A percentile compares a stretch with the other conserved stretches of the same genome.
Conservation (phyloP, 2,888 invertebrate genomes). For the Bursaphelenchus okinawaensis region DNA sequence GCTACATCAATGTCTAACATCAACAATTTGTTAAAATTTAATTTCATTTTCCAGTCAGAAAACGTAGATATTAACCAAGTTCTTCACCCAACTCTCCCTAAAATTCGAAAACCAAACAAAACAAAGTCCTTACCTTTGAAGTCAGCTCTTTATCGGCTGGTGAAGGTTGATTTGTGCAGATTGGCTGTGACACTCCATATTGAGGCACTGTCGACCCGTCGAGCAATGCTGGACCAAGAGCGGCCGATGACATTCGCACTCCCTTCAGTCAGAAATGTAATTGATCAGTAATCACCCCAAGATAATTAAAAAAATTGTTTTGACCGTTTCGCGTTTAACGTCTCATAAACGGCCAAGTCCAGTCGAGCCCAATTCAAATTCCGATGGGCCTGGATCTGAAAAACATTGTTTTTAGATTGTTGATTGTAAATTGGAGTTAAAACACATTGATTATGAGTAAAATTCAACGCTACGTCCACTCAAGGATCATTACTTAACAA, state of each 20-base stretch:
- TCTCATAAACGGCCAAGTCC: background rate
- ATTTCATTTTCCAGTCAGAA: background rate
- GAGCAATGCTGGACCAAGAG: background rate
- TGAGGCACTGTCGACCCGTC: constrained; percentile 24
- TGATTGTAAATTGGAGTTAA: too few relatives aligned
- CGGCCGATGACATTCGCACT: background rate
- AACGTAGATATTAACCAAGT: background rate
- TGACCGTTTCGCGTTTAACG: background rate
- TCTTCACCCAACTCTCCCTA: background rate
- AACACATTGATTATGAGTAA: too few relatives aligned
- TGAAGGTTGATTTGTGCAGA: constrained; percentile 39
- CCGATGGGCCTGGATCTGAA: background rate
- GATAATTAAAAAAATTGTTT: too few relatives aligned
- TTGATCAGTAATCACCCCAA: too few relatives aligned
- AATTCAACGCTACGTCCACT: too few relatives aligned
- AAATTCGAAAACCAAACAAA: background rate
- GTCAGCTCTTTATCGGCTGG: constrained; percentile 40
- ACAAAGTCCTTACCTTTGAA: constrained; percentile 26
- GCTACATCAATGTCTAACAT: constrained; percentile 2
- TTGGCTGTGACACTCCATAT: constrained; percentile 52
- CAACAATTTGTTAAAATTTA: too few relatives aligned
- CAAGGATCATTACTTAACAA: too few relatives aligned
- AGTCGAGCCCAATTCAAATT: background rate
- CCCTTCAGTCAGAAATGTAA: too few relatives aligned
- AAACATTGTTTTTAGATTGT: too few relatives aligned